These are phyloP conservation scores for Molossus molossus DNA, from an alignment of 2,797 vertebrate genomes.

Conservation along the genomic window DNA sequence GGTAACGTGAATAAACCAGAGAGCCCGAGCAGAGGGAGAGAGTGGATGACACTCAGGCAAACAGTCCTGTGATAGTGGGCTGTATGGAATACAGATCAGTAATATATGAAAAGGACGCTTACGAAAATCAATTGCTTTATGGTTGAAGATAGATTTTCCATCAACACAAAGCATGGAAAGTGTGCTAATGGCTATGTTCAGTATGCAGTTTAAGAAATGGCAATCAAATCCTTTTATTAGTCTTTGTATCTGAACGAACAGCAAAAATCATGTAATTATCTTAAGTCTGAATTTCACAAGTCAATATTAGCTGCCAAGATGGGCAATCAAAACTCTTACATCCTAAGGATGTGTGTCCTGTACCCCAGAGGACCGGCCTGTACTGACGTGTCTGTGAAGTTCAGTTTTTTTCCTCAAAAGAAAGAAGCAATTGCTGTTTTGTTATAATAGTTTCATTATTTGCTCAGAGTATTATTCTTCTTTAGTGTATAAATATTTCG, in stretches of 20 bases:
- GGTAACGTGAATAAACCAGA: slow-evolving; percentile 89
- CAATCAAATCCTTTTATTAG: slow-evolving; percentile 78
- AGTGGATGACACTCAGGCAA: slow-evolving; percentile 87
- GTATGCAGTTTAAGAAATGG: slow-evolving; percentile 71
- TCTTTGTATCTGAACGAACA: slow-evolving; percentile 64
- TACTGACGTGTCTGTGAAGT: slow-evolving; percentile 31
- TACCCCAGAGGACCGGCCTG: not conserved
- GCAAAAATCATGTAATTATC: slow-evolving; percentile 56
- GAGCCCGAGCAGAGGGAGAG: slow-evolving; percentile 87
- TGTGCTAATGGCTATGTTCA: slow-evolving; percentile 75
- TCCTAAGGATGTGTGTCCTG: not conserved
- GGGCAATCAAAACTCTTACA: not conserved
- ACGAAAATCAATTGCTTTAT: slow-evolving; percentile 77
- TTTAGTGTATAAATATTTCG: not conserved
- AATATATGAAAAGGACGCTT: slow-evolving; percentile 80
- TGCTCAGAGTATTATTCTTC: slow-evolving; percentile 53
- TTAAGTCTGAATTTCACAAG: slow-evolving; percentile 57
- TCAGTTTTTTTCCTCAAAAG: slow-evolving; percentile 21
- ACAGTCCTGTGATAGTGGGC: slow-evolving; percentile 84
- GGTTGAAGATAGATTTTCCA: slow-evolving; percentile 84
- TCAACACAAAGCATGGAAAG: slow-evolving; percentile 68
- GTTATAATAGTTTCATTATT: slow-evolving; percentile 6
- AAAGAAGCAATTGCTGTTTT: slow-evolving; percentile 4
- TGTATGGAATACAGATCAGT: slow-evolving; percentile 88
- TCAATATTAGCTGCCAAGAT: not conserved